These are phyloP conservation scores for Macrocentrus cingulum DNA, from an alignment of 1,140 invertebrate genomes.

Conservation along the genomic window DNA sequence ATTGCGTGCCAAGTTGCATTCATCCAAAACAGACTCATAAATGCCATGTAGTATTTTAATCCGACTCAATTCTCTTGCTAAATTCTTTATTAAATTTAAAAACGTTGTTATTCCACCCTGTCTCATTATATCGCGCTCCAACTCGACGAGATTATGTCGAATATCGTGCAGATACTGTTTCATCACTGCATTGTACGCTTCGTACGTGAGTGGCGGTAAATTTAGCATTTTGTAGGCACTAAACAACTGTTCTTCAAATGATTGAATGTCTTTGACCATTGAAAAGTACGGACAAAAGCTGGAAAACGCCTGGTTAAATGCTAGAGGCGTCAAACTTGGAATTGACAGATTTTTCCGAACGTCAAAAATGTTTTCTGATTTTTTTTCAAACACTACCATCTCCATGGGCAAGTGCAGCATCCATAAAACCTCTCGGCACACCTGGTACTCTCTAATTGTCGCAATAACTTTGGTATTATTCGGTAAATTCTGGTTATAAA, in stretches of 20 bases:
- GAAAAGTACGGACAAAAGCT: conserved; percentile 46
- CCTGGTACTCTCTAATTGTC: conserved; percentile 52
- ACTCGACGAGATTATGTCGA: conserved; percentile 39
- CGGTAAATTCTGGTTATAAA: conserved; percentile 39
- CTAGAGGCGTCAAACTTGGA: conserved; percentile 52
- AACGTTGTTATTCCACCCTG: conserved; percentile 53
- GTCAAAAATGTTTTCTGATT: conserved; percentile 34
- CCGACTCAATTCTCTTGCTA: conserved; percentile 48
- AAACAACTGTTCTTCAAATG: conserved; percentile 44
- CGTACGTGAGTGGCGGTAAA: conserved; percentile 47
- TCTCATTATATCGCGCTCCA: conserved; percentile 47
- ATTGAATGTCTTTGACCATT: conserved; percentile 48
- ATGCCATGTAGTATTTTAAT: conserved; percentile 54
- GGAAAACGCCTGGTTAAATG: conserved; percentile 47
- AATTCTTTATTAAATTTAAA: conserved; percentile 46
- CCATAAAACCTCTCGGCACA: conserved; percentile 53
- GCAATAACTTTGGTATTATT: conserved; percentile 23
- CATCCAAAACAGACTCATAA: conserved; percentile 48
- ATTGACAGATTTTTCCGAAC: conserved; percentile 47
- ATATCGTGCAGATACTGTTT: conserved; percentile 40
- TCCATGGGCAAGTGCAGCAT: conserved; percentile 47
- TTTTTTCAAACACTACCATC: conserved; percentile 46
- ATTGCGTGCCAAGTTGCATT: conserved; percentile 49
- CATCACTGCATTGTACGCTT: conserved; percentile 47
- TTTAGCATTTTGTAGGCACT: conserved; percentile 12